Evolutionary conservation across 2,888 invertebrate species (phyloP).

Genomic region (Megalurothrips usitatus): DNA sequence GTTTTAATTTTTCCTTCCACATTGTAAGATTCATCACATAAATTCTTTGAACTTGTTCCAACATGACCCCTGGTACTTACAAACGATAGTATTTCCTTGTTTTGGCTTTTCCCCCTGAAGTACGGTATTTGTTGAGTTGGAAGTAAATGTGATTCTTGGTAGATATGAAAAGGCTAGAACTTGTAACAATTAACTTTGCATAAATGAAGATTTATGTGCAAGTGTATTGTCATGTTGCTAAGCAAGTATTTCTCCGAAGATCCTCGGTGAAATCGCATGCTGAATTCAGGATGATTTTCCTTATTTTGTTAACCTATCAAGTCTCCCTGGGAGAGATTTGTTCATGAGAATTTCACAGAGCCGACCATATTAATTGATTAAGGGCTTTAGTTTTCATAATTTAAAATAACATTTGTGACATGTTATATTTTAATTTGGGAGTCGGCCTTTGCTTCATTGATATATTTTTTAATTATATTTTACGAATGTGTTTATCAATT

Average conservation of each 20-base stretch:
- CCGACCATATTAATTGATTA: background rate
- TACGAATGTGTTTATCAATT: too few species aligned
- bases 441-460: background rate
- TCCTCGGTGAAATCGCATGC: background rate
- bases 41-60: constrained; percentile 13
- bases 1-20: too few species aligned
- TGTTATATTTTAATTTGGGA: background rate
- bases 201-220: background rate
- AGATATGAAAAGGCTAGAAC: background rate
- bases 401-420: background rate
- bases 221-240: background rate
- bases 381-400: background rate
- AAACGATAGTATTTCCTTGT: background rate
- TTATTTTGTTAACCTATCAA: background rate
- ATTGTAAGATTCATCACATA: background rate
- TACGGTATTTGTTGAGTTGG: background rate
- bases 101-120: background rate
- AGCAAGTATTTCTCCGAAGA: background rate
- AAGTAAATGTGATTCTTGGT: background rate
- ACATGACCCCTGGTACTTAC: constrained; percentile 15
- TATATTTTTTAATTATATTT: background rate
- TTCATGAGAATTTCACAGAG: background rate
- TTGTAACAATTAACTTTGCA: background rate
- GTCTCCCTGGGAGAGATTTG: constrained; percentile 1
- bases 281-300: background rate